phyloP scores from a whole-genome alignment of 2,797 vertebrate genomes.

The Acestrorhynchus altus region DNA sequence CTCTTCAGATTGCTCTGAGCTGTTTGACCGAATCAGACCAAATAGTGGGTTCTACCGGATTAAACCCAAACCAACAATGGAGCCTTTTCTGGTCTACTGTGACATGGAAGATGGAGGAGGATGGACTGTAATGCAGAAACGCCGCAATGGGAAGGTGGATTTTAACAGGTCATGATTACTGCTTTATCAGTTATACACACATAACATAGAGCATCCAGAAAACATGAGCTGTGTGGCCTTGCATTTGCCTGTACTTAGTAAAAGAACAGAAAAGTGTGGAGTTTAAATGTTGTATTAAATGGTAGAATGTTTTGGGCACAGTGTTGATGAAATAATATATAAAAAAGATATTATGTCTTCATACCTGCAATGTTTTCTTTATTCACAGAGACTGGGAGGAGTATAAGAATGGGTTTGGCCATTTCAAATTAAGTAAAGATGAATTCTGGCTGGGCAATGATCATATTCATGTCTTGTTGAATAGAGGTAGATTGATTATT shows the following conservation, averaged over 20 bases:
- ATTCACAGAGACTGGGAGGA: conserved; percentile 86
- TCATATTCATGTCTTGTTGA: conserved; percentile 81
- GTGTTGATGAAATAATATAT: too few species aligned
- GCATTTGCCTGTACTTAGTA: too few species aligned
- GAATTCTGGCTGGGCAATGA: conserved; percentile 94
- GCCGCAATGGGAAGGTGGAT: conserved; percentile 85
- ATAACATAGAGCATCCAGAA: too few species aligned
- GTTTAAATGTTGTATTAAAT: too few species aligned
- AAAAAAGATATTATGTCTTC: too few species aligned
- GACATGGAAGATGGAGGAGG: conserved; percentile 92
- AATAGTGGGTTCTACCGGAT: conserved; percentile 86
- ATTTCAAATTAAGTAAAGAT: conserved; percentile 85
- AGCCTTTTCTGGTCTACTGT: conserved; percentile 87
- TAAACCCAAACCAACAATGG: conserved; percentile 74
- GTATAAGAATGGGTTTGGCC: conserved; percentile 89
- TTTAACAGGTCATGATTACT: conserved; percentile 81
- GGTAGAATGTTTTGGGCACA: too few species aligned
- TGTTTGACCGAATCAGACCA: conserved; percentile 78
- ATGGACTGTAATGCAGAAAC: conserved; percentile 89
- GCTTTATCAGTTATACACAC: too few species aligned
- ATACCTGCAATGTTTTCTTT: conserved; percentile 6
- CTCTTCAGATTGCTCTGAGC: conserved; percentile 82
- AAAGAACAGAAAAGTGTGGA: too few species aligned
- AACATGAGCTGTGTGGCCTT: too few species aligned
- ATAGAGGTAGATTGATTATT: conserved; percentile 70